Base-by-base conservation (phyloP, 2,113 vertebrate species). In the Emydura subglobosa region DNA sequence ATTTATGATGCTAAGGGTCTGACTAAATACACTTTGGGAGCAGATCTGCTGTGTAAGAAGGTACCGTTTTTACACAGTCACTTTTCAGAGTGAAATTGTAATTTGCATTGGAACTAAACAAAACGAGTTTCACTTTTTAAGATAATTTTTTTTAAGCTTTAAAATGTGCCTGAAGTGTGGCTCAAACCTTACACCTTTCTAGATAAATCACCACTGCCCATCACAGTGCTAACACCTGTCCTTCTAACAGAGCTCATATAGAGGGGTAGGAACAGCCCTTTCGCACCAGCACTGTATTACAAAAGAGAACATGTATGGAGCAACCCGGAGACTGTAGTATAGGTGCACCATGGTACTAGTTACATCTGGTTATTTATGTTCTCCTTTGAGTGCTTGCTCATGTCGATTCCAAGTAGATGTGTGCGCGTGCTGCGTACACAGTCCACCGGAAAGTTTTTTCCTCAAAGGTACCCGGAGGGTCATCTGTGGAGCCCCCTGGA, bases 51-150 rank as follows among this genome's bases (percentile, higher is more conserved):
- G 86, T 95, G 79, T 91, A 79, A 94, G 54, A 49, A 94, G 88
- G 85, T 90, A 86, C 94, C 92, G 16, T 97, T 95, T 90, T 97
- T 97, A 94, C 94, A 86, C 94, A 89, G 93, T 91, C 90, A 55
- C 87, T 93, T 87, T 91, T 31, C 61, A 79, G 92, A 93, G 88
- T 42, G 39, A 9, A 74, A 74, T 21, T 42, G 34, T 8, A 74
- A 85, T 89, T 92, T 87, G 59, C 91, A 90, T 82, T 78, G 81
- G 90, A 65, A 57, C 90, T 83, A 55, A 96, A 96, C 92, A 96
- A 94, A 96, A 82, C 10, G 4, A 86, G 74, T 82, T 39, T 17
- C 81, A 68, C 92, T 93, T 65, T 84, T 44, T 5, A 2, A 88
- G 96, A 88, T 54, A 39, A 1, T 91, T 90, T 83, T 82, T 90